Evolutionary conservation across 2,797 vertebrate species (phyloP).

Genomic region (Sebastes diaconus): DNA sequence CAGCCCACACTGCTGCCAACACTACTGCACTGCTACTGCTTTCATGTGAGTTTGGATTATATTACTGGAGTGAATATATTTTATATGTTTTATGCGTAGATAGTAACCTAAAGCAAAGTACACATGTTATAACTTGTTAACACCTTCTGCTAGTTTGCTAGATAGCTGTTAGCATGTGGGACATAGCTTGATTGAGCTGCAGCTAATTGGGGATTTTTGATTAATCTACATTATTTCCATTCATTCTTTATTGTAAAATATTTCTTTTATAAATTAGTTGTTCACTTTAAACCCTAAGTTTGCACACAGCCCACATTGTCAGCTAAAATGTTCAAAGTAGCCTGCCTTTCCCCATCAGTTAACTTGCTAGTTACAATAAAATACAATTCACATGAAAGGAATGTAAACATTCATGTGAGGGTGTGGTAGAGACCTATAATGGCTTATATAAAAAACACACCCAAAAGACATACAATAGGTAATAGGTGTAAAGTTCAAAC

Average conservation of each 20-base stretch:
- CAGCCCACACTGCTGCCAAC: not conserved
- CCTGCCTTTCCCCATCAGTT: not conserved
- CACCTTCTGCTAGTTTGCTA: not conserved
- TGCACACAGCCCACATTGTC: not conserved
- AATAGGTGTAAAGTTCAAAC: not conserved
- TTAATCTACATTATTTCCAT: not conserved
- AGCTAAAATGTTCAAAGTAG: not conserved
- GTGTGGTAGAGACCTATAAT: no score
- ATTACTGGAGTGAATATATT: not conserved
- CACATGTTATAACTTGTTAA: not conserved
- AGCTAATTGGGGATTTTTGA: not conserved
- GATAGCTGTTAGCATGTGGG: not conserved
- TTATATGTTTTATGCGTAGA: not conserved
- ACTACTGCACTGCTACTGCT: not conserved
- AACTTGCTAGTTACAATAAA: not conserved
- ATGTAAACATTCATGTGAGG: rapidly evolving
- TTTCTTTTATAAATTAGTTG: not conserved
- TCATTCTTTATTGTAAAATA: not conserved
- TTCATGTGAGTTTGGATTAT: not conserved
- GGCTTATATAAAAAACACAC: no score
- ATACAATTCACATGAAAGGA: no score
- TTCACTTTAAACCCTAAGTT: not conserved
- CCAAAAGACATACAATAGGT: no score
- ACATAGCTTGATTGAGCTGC: not conserved
- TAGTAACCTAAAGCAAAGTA: not conserved